phyloP scores from a whole-genome alignment of 1,140 invertebrate genomes.

The Aphidius gifuensis region DNA sequence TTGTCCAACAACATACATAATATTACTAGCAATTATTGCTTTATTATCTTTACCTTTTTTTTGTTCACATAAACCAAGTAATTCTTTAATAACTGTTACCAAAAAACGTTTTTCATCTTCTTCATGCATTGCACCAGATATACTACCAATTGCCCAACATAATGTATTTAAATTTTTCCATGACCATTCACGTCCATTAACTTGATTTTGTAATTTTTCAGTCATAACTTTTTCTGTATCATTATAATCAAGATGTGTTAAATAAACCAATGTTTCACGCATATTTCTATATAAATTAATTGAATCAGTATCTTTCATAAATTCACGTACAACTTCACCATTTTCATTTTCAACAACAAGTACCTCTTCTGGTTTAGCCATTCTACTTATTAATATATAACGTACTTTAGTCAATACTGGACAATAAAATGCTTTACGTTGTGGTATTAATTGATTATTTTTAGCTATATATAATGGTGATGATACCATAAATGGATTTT shows the following conservation, averaged over 20 bases:
- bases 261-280: constrained; percentile 97
- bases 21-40: constrained; percentile 99
- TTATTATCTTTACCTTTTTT: constrained; percentile 99
- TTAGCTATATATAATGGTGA: constrained; percentile 49
- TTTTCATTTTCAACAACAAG: constrained; percentile 99
- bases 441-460: constrained; percentile 44
- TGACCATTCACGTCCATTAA: constrained; percentile 98
- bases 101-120: constrained; percentile 99
- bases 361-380: constrained; percentile 99
- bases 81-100: constrained; percentile 98
- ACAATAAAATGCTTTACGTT: constrained; percentile 70
- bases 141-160: constrained; percentile 99
- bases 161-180: constrained; percentile 99
- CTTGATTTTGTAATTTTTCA: constrained; percentile 97
- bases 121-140: constrained; percentile 98
- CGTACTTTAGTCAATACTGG: constrained; percentile 85
- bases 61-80: constrained; percentile 97
- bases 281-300: constrained; percentile 99
- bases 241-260: constrained; percentile 96
- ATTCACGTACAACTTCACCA: constrained; percentile 98
- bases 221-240: constrained; percentile 99
- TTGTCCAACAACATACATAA: constrained; percentile 99
- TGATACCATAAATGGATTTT: constrained; percentile 57
- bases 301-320: constrained; percentile 99
- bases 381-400: constrained; percentile 98